phyloP scores from a whole-genome alignment of 2,797 vertebrate species.

The Cryptoprocta ferox region DNA sequence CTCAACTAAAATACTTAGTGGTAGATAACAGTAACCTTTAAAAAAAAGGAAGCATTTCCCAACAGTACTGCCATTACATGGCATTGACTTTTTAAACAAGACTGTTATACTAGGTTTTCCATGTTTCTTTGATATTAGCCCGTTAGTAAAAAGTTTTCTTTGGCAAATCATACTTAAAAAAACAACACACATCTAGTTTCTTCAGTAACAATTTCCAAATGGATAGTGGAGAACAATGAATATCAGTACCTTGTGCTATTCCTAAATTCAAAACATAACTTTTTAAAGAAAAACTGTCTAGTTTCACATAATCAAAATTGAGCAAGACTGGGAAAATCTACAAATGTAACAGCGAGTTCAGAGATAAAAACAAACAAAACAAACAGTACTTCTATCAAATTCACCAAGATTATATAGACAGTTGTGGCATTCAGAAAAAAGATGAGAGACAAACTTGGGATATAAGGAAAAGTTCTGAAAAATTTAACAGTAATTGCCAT shows the following conservation, averaged over 20 bases:
- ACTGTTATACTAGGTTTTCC: not conserved
- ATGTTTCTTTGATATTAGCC: conserved; percentile 44
- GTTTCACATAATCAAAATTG: conserved; percentile 47
- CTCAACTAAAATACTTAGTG: conserved; percentile 15
- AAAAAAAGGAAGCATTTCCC: not conserved
- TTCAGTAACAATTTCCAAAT: conserved; percentile 42
- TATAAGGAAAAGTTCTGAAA: conserved; percentile 51
- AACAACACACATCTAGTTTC: not conserved
- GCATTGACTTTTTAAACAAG: not conserved
- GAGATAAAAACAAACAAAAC: conserved; percentile 42
- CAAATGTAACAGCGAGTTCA: conserved; percentile 46
- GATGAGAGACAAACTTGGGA: not conserved
- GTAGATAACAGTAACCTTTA: not conserved
- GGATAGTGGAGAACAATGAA: not conserved
- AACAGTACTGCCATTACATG: not conserved
- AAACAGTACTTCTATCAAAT: not conserved
- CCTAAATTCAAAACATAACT: conserved; percentile 28
- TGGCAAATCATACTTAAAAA: conserved; percentile 8
- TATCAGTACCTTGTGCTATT: not conserved
- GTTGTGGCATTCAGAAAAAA: conserved; percentile 28
- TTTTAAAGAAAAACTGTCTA: conserved; percentile 17
- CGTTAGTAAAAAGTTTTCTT: conserved; percentile 35
- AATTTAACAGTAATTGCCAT: not conserved
- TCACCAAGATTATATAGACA: conserved; percentile 22
- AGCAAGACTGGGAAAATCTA: conserved; percentile 55